Evolutionary conservation across 2,113 vertebrate genomes (phyloP), one percentile per base, ranked within the genome.

Genomic region (Mohoua ochrocephala): DNA sequence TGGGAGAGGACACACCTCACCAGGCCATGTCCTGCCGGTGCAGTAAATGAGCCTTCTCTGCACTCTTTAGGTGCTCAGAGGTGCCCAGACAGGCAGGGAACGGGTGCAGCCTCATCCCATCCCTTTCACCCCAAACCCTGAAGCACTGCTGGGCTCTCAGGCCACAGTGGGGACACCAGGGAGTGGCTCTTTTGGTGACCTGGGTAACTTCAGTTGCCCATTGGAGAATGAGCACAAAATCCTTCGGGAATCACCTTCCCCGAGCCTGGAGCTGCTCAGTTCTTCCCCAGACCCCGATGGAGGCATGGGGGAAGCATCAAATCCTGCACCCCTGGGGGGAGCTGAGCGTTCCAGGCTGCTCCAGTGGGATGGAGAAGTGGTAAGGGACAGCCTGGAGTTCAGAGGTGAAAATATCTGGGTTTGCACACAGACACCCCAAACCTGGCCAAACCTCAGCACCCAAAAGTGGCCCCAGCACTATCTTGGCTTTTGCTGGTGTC

Each of bases 241-340:
- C 23, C n/a, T 63, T 30, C 42, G 24, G 57, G 19, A 87, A 68
- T 57, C 18, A 7, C 50, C 37, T 82, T 35, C 24, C 47, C 31
- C 2, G 1, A 64, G 68, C 24, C 22, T 22, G 33, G n/a, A 65
- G 37, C 41, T 47, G 30, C 61, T 89, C 67, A 35, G 20, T 21
- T 82, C 31, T 21, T 2, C 45, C 49, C 31, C 47, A 75, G 30
- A 61, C 7, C 41, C 45, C 9, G 7, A 8, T 0, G 11, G 23
- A 47, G 22, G 6, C 1, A 1, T 2, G 9, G 12, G 53, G 14
- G 5, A 18, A 56, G 6, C 5, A 1, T 24, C 18, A 1, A 1
- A 4, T 10, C 75, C 87, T 15, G 16, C 69, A 45, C 0, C 27
- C 42, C 44, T 1, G 9, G 39, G 30, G 13, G 0, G 1, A 53